Evolutionary conservation across 2,888 invertebrate genomes (phyloP).

Genomic region (Bugula neritina): DNA sequence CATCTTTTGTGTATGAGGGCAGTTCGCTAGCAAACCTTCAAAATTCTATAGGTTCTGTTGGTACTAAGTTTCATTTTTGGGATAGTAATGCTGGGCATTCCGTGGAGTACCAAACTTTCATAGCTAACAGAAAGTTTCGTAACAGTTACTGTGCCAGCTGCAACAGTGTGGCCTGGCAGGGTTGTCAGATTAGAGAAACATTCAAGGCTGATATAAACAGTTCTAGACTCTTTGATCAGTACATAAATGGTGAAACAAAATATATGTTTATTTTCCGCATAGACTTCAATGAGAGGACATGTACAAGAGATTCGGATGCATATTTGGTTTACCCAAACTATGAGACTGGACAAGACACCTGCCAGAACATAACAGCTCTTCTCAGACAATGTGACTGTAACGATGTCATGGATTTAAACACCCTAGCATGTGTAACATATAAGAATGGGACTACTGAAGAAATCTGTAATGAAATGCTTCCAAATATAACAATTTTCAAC

Average conservation of each 20-base stretch:
- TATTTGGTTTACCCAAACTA: neutral
- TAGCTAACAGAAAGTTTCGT: neutral
- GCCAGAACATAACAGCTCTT: neutral
- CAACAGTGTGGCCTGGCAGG: neutral
- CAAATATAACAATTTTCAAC: neutral
- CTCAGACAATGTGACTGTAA: constrained; percentile 21
- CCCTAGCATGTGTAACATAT: neutral
- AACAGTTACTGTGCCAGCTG: constrained; percentile 23
- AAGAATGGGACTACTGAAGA: too few species aligned
- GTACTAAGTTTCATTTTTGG: neutral
- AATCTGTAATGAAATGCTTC: too few species aligned
- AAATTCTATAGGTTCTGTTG: neutral
- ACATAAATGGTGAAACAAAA: neutral
- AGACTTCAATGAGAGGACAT: constrained; percentile 7
- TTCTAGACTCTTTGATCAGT: neutral
- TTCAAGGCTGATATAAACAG: neutral
- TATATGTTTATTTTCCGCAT: neutral
- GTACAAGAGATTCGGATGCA: constrained; percentile 15
- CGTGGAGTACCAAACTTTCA: neutral
- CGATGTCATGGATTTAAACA: neutral
- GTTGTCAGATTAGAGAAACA: neutral
- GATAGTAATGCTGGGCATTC: neutral
- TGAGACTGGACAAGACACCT: constrained; percentile 4
- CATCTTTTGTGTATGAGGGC: constrained; percentile 15
- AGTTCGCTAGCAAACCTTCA: neutral